Evolutionary conservation across 1,140 invertebrate genomes (phyloP).

Genomic region (Drosophila kepulauana): DNA sequence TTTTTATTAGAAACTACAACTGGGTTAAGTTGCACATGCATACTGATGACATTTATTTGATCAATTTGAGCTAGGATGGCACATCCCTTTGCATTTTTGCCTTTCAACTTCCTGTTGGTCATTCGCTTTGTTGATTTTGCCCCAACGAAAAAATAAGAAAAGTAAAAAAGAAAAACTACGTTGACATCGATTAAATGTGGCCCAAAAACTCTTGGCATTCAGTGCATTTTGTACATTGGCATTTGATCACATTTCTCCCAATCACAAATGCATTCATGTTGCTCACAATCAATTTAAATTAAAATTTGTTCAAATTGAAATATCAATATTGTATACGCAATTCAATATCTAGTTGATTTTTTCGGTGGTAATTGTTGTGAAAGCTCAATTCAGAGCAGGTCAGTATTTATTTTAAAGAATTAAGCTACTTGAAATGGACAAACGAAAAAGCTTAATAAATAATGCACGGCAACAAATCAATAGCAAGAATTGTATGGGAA

Average conservation of each 20-base stretch:
- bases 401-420: neutral
- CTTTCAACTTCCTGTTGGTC: slow-evolving; percentile 12
- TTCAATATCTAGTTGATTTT: neutral
- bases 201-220: slow-evolving; percentile 30
- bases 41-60: slow-evolving; percentile 12
- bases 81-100: neutral
- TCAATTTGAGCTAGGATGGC: slow-evolving; percentile 3
- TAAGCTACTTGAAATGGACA: slow-evolving; percentile 2
- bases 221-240: slow-evolving; percentile 22
- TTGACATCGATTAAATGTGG: slow-evolving; percentile 50
- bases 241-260: slow-evolving; percentile 4
- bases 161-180: slow-evolving; percentile 10
- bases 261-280: slow-evolving; percentile 17
- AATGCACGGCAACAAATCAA: slow-evolving; percentile 7
- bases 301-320: slow-evolving; percentile 3
- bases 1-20: slow-evolving; percentile 57
- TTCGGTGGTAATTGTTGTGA: neutral
- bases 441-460: slow-evolving; percentile 5
- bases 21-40: slow-evolving; percentile 61
- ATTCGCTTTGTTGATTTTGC: slow-evolving; percentile 31
- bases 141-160: neutral
- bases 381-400: neutral
- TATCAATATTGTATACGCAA: slow-evolving; percentile 8
- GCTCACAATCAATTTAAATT: slow-evolving; percentile 4
- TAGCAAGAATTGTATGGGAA: neutral